Base-by-base conservation (phyloP, 2,888 invertebrate species). In the Thelaira solivaga region DNA sequence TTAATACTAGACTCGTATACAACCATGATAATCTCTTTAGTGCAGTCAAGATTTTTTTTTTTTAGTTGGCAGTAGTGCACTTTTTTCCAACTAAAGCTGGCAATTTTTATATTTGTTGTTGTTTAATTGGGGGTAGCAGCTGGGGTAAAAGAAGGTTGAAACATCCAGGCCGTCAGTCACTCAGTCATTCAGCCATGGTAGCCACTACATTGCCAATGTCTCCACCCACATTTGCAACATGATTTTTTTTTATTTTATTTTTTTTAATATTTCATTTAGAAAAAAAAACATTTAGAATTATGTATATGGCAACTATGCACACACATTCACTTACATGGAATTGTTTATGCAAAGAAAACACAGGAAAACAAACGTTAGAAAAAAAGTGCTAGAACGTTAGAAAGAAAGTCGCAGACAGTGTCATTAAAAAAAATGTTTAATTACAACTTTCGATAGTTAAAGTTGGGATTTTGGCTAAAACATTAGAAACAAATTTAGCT, bases 151-250 rank as follows among this genome's bases (percentile, higher is more conserved):
- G 16, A 20, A 20, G 43, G 3, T 43, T 43, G 43, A 53, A 18
- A n/a, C 31, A 34, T 4, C 31, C 5, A 31, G 18, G 18, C 53
- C 47, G 47, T 47, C 59, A 22, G 29, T 41, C 57, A 34, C 57
- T 8, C 43, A 43, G 61, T 57, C 62, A 53, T 47, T 69, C 59
- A 65, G 78, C 64, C 73, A 61, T 69, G 64, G 13, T 69, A 61
- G 59, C 47, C 78, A 69, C 73, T 75, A 68, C 74, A 78, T 69
- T 36, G 78, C 59, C 74, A 78, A 78, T 78, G 78, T 78, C 78
- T 69, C 31, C 78, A 65, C 78, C 78, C 67, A 74, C 74, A n/a
- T n/a, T 53, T 20, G 18, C 26, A 64, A 61, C 26, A 39, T 41
- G 41, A 1, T 39, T 13, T 29, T 34, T 53, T n/a, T n/a, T n/a